These are phyloP conservation scores for Pseudochirops cupreus DNA, from an alignment of 2,797 vertebrate species.

Conservation along the genomic window DNA sequence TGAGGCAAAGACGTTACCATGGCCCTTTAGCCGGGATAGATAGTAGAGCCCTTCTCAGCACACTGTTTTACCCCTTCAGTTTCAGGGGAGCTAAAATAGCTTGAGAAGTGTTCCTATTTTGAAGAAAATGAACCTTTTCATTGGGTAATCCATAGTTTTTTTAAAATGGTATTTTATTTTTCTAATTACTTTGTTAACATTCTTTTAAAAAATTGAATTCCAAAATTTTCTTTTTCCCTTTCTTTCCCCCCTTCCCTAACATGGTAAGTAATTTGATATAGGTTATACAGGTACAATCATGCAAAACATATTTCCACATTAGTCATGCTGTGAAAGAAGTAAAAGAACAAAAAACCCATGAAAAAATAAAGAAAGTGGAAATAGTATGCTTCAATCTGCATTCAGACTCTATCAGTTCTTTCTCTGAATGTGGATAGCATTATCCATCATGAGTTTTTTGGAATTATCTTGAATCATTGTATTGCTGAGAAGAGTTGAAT, in stretches of 20 bases:
- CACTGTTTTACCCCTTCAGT: neutral
- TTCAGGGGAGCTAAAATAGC: neutral
- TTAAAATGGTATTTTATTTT: neutral
- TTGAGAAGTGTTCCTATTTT: neutral
- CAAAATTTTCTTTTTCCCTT: neutral
- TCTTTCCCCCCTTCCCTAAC: neutral
- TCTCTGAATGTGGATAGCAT: neutral
- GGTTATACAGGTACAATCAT: neutral
- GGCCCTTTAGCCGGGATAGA: neutral
- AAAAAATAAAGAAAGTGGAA: neutral
- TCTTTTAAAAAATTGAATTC: neutral
- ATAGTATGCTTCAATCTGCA: neutral
- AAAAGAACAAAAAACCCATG: neutral
- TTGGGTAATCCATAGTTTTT: neutral
- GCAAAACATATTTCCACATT: neutral
- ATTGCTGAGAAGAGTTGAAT: neutral
- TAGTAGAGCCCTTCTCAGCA: neutral
- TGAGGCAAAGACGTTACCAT: neutral
- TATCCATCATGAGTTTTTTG: neutral
- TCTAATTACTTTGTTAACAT: neutral
- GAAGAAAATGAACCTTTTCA: neutral
- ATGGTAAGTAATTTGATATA: neutral
- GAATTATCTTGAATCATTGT: neutral
- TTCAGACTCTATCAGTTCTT: neutral
- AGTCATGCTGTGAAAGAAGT: neutral